These are phyloP conservation scores for Orchestia grillus DNA, from an alignment of 1,140 invertebrate species.

Conservation along the genomic window DNA sequence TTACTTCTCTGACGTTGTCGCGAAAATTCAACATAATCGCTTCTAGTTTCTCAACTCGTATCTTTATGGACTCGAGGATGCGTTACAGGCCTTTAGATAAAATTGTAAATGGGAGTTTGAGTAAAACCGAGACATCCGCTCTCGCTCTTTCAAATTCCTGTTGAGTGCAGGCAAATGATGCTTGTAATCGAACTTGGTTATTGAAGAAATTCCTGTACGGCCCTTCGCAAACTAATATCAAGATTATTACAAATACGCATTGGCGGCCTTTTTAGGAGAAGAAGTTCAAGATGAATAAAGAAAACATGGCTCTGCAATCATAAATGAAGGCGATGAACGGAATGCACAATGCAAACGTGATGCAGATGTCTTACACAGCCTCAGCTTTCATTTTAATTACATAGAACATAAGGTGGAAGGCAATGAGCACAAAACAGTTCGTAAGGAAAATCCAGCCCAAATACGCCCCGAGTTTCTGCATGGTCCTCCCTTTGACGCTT, in stretches of 20 bases:
- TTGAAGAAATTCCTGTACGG: constrained; percentile 40
- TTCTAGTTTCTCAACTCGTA: constrained; percentile 22
- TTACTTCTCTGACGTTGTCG: background rate
- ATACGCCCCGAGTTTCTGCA: background rate
- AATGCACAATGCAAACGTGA: constrained; percentile 29
- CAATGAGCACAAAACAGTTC: background rate
- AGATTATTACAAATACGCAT: constrained; percentile 3
- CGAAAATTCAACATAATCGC: background rate
- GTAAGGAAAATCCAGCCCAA: background rate
- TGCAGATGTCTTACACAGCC: constrained; percentile 10
- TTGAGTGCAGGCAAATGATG: background rate
- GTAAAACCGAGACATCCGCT: background rate
- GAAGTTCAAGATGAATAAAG: constrained; percentile 34
- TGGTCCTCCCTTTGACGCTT: background rate
- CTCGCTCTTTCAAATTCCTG: constrained; percentile 33
- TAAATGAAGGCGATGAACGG: background rate
- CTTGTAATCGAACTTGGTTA: background rate
- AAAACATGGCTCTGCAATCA: constrained; percentile 27
- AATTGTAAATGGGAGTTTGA: background rate
- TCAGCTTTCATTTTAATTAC: background rate
- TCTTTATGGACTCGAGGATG: constrained; percentile 6
- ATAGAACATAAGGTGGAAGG: background rate
- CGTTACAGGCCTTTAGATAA: constrained; percentile 16
- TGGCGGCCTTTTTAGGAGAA: constrained; percentile 25
- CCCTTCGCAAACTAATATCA: constrained; percentile 13